Evolutionary conservation across 2,797 vertebrate species (phyloP).

Genomic region (Psittacula derbiana): DNA sequence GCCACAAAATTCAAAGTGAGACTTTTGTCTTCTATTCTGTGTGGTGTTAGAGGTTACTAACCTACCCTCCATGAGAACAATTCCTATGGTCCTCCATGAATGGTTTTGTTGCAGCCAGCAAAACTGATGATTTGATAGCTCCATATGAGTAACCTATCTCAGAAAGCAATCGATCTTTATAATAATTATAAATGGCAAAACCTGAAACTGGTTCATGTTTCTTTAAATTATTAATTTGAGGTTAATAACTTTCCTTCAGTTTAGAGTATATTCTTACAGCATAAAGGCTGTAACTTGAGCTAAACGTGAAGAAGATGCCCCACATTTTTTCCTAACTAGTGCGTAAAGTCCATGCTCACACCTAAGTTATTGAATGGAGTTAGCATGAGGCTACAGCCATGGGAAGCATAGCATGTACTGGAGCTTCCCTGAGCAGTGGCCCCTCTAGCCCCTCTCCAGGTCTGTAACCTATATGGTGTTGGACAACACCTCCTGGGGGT

Average conservation of each 20-base stretch:
- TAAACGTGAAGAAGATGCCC: rapidly evolving
- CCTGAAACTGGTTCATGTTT: not conserved
- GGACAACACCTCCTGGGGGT: not conserved
- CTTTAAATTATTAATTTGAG: not conserved
- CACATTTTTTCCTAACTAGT: not conserved
- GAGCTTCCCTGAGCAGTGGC: not conserved
- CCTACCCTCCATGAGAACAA: not conserved
- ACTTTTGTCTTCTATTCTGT: conserved; percentile 47
- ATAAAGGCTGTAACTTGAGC: not conserved
- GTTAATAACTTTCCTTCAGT: not conserved
- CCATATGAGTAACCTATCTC: conserved; percentile 9
- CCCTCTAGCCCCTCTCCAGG: not conserved
- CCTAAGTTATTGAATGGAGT: not conserved
- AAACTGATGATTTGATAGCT: conserved; percentile 22
- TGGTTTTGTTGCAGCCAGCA: conserved; percentile 24
- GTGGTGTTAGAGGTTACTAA: conserved; percentile 54
- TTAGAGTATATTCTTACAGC: not conserved
- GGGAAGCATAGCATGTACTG: not conserved
- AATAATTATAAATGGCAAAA: not conserved
- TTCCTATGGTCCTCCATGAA: conserved; percentile 41
- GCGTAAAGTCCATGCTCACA: rapidly evolving
- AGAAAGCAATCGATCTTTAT: conserved; percentile 13
- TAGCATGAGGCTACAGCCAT: not conserved
- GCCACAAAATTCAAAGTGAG: conserved; percentile 18
- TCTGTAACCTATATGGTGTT: not conserved